These are phyloP conservation scores for Eulemur rufifrons DNA, from an alignment of 2,113 vertebrate genomes.

Conservation along the genomic window DNA sequence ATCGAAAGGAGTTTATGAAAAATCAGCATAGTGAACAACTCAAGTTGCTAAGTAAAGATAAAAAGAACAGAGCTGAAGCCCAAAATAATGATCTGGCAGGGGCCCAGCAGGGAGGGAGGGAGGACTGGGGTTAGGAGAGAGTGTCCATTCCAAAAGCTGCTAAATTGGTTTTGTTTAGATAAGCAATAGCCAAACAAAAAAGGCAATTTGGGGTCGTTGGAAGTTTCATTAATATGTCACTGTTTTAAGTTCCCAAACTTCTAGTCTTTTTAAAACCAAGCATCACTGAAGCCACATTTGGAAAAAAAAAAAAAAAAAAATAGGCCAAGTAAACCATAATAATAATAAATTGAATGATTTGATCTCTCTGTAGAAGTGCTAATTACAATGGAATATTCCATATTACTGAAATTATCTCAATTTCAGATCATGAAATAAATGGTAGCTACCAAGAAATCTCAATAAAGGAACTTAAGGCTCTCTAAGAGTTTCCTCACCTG, in stretches of 20 bases:
- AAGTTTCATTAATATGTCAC: neutral
- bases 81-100: neutral
- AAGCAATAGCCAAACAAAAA: neutral
- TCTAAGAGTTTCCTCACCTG: neutral
- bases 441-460: neutral
- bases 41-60: neutral
- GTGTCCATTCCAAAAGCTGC: neutral
- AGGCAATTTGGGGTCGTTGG: neutral
- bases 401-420: neutral
- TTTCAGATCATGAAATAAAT: neutral
- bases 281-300: neutral
- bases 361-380: neutral
- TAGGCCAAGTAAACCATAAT: neutral
- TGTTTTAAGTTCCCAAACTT: neutral
- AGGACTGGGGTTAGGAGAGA: no score
- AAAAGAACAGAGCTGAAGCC: neutral
- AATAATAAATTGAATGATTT: neutral
- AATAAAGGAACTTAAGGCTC: neutral
- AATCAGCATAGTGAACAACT: neutral
- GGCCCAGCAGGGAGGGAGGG: rapidly evolving
- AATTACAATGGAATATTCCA: neutral
- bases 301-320: no score
- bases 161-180: neutral
- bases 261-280: neutral
- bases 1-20: neutral